Percentiles rank a stretch among this genome's conserved stretches.
Conservation (phyloP, 2,888 invertebrate species). For the Argyresthia goedartella region DNA sequence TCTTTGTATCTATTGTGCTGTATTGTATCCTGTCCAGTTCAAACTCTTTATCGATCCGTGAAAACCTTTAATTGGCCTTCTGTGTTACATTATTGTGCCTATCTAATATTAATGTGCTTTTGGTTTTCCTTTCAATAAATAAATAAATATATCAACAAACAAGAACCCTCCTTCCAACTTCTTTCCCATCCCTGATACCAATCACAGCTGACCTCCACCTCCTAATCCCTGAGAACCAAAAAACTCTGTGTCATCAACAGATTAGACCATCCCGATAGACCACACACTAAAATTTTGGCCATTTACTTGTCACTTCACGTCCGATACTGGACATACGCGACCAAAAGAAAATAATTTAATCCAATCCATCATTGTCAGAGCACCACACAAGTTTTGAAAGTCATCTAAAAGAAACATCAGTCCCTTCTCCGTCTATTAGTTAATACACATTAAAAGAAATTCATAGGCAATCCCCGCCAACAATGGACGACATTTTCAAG, state of each 20-base stretch:
- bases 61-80: too few relatives aligned
- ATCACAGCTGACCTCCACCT: neutral
- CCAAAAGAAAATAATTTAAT: conserved; percentile 22
- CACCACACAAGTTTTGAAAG: conserved; percentile 24
- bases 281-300: conserved; percentile 12
- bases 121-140: too few relatives aligned
- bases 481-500: conserved; percentile 51
- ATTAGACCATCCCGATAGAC: conserved; percentile 9
- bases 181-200: neutral
- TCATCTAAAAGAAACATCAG: conserved; percentile 16
- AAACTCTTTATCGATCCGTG: too few relatives aligned
- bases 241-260: neutral
- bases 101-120: too few relatives aligned
- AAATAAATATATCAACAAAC: too few relatives aligned
- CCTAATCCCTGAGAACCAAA: neutral
- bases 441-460: conserved; percentile 27
- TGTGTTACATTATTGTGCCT: too few relatives aligned
- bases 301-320: conserved; percentile 10
- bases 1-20: too few relatives aligned
- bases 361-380: conserved; percentile 33
- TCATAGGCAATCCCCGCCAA: conserved; percentile 30
- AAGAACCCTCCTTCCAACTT: neutral
- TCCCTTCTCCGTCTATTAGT: neutral
- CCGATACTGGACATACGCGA: conserved; percentile 12
- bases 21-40: too few relatives aligned